Conservation (phyloP, 2,797 vertebrate genomes). For the Centroberyx gerrardi region DNA sequence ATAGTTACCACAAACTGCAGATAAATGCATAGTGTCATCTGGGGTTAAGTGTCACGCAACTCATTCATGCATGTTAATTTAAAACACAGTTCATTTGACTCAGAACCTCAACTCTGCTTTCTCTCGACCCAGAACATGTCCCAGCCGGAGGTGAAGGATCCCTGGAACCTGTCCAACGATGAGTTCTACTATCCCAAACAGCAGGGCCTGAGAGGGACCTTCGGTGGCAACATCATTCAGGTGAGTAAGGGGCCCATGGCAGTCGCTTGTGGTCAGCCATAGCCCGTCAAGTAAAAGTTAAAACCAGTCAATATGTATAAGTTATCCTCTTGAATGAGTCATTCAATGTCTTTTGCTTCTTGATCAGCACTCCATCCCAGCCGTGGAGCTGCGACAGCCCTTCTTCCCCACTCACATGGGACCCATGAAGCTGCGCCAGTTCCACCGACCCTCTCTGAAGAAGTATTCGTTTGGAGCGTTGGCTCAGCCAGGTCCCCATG, state of each 20-base stretch:
- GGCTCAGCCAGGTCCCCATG: conserved; percentile 94
- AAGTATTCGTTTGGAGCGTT: conserved; percentile 97
- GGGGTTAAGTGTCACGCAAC: no score
- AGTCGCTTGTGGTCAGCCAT: not conserved
- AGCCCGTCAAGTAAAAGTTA: not conserved
- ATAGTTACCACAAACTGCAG: no score
- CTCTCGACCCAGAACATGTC: conserved; percentile 94
- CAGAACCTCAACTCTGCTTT: not conserved
- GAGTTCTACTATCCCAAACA: conserved; percentile 99
- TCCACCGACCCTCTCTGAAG: conserved; percentile 94
- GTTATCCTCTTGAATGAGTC: not conserved
- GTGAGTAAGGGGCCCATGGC: conserved; percentile 66
- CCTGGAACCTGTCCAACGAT: conserved; percentile 99
- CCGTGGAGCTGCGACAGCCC: conserved; percentile 96
- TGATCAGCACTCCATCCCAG: conserved; percentile 95
- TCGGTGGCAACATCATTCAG: conserved; percentile 99
- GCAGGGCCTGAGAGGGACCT: conserved; percentile 96
- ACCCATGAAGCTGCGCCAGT: conserved; percentile 96
- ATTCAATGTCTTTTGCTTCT: conserved; percentile 6
- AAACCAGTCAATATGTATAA: not conserved
- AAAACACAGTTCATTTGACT: not conserved
- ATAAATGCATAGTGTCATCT: no score
- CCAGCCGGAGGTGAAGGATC: conserved; percentile 98
- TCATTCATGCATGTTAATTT: no score
- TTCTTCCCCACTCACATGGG: conserved; percentile 99